Evolutionary conservation across 64 coral and sea anemone genomes (phyloP).

Genomic region (Porites australiensis): DNA sequence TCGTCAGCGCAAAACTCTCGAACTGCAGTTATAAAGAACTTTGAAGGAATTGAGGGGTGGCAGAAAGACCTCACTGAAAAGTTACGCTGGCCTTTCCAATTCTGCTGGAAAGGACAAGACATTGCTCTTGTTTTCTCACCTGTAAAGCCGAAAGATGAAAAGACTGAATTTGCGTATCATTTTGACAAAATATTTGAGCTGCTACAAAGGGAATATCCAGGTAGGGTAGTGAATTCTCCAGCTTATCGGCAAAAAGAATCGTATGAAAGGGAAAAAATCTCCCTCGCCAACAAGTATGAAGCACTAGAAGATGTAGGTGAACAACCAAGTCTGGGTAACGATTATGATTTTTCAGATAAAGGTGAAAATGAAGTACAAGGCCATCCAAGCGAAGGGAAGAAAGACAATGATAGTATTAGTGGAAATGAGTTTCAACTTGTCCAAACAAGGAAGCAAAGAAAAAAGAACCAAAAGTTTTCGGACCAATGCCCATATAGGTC

Average conservation of each 20-base stretch:
- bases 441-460: neutral
- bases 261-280: neutral
- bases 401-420: neutral
- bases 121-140: neutral
- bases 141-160: neutral
- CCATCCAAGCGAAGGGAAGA: neutral
- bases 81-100: constrained; percentile 4
- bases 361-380: neutral
- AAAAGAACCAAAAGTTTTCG: neutral
- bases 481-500: neutral
- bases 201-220: neutral
- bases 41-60: neutral
- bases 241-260: neutral
- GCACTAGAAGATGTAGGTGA: neutral
- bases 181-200: neutral
- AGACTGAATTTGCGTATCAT: neutral
- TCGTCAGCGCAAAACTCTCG: neutral
- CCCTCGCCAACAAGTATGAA: neutral
- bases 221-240: neutral
- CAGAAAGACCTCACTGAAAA: neutral
- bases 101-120: constrained; percentile 5
- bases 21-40: neutral
- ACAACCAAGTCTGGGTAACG: neutral
- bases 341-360: neutral
- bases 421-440: neutral